Evolutionary conservation across 2,888 invertebrate species (phyloP).

Genomic region (Germaria angustata): DNA sequence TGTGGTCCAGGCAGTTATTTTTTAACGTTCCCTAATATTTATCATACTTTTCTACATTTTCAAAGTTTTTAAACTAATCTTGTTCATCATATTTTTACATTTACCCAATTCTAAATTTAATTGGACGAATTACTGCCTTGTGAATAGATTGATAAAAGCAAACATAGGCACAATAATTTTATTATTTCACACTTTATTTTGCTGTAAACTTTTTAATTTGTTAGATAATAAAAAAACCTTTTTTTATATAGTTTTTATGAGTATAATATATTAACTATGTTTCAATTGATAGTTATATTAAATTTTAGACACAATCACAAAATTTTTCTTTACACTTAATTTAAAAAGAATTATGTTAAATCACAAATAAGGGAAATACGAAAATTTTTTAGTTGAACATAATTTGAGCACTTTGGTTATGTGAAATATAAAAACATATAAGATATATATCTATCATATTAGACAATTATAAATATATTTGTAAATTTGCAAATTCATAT

Average conservation of each 20-base stretch:
- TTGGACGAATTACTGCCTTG: too few relatives aligned
- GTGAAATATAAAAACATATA: too few relatives aligned
- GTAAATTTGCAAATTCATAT: neutral
- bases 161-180: too few relatives aligned
- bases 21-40: neutral
- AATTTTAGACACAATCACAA: slow-evolving; percentile 42
- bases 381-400: slow-evolving; percentile 51
- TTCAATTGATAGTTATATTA: slow-evolving; percentile 51
- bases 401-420: slow-evolving; percentile 66
- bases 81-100: too few relatives aligned
- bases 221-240: neutral
- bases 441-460: slow-evolving; percentile 24
- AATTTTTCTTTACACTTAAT: slow-evolving; percentile 42
- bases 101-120: too few relatives aligned
- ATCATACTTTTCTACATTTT: too few relatives aligned
- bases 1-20: too few relatives aligned
- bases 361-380: slow-evolving; percentile 48
- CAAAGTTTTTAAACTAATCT: too few relatives aligned
- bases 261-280: slow-evolving; percentile 51
- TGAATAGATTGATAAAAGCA: too few relatives aligned
- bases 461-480: neutral
- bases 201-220: neutral
- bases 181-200: neutral
- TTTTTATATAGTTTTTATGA: neutral
- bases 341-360: slow-evolving; percentile 4